A percentile compares a stretch with the other conserved stretches of the same genome.
Conservation (phyloP, 2,888 invertebrate species). For the Hedychridium roseum region DNA sequence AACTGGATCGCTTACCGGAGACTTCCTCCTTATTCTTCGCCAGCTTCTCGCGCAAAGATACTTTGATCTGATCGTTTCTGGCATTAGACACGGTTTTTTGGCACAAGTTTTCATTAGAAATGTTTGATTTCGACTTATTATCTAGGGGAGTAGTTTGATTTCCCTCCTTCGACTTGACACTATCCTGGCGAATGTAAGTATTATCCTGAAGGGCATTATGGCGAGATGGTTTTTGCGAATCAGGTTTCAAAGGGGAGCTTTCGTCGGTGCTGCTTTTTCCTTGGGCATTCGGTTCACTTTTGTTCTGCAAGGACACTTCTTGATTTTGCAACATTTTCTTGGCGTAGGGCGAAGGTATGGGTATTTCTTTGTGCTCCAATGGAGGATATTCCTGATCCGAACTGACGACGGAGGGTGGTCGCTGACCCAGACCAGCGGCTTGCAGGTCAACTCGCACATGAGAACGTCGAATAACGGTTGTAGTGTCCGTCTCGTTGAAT, state of each 20-base stretch:
- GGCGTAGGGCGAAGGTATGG: slow-evolving; percentile 50
- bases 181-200: slow-evolving; percentile 34
- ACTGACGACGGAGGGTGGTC: slow-evolving; percentile 75
- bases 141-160: slow-evolving; percentile 35
- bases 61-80: slow-evolving; percentile 56
- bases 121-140: slow-evolving; percentile 34
- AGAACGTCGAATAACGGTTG: slow-evolving; percentile 58
- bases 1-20: slow-evolving; percentile 50
- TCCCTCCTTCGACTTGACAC: slow-evolving; percentile 24
- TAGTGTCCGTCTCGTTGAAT: slow-evolving; percentile 55
- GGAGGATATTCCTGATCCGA: slow-evolving; percentile 56
- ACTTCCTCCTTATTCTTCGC: slow-evolving; percentile 52
- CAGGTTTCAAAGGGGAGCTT: slow-evolving; percentile 13
- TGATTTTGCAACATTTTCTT: slow-evolving; percentile 42
- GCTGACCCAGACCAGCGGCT: slow-evolving; percentile 71
- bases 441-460: slow-evolving; percentile 71
- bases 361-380: slow-evolving; percentile 52
- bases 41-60: slow-evolving; percentile 49
- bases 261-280: slow-evolving; percentile 18
- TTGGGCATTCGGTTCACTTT: slow-evolving; percentile 24
- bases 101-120: slow-evolving; percentile 36
- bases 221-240: slow-evolving; percentile 24
- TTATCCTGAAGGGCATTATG: slow-evolving; percentile 37
- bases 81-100: slow-evolving; percentile 54
- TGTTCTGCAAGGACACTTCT: slow-evolving; percentile 24